Conservation (phyloP, 2,797 vertebrate species). For the Lepidocolaptes lacrymiger region DNA sequence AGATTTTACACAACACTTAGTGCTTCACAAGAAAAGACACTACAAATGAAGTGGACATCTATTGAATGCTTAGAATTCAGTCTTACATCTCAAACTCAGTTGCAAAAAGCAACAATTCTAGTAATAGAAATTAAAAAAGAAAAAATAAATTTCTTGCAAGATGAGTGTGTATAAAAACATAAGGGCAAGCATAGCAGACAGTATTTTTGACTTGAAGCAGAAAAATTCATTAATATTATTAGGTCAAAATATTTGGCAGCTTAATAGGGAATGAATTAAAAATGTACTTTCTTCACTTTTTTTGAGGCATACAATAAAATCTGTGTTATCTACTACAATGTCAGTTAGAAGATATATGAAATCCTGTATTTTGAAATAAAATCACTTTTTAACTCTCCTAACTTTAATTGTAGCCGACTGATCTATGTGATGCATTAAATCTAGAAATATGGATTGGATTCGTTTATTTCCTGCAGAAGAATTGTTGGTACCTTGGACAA, state of each 20-base stretch:
- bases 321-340: background rate
- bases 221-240: background rate
- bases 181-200: background rate
- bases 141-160: constrained; percentile 1
- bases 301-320: background rate
- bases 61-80: constrained; percentile 47
- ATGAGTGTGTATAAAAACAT: background rate
- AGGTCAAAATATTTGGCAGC: background rate
- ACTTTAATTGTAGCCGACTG: background rate
- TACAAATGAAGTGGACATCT: constrained; percentile 35
- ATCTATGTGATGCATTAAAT: background rate
- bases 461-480: background rate
- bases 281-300: background rate
- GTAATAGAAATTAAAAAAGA: background rate
- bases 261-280: background rate
- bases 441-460: background rate
- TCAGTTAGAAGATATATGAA: background rate
- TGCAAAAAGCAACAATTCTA: constrained; percentile 37
- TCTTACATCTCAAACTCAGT: constrained; percentile 37
- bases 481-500: background rate
- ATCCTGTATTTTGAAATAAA: constrained; percentile 33
- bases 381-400: background rate
- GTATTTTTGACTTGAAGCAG: background rate
- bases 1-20: constrained; percentile 38
- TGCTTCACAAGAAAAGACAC: background rate